phyloP scores from a whole-genome alignment of 2,113 vertebrate genomes.

The Lepisosteus osseus region DNA sequence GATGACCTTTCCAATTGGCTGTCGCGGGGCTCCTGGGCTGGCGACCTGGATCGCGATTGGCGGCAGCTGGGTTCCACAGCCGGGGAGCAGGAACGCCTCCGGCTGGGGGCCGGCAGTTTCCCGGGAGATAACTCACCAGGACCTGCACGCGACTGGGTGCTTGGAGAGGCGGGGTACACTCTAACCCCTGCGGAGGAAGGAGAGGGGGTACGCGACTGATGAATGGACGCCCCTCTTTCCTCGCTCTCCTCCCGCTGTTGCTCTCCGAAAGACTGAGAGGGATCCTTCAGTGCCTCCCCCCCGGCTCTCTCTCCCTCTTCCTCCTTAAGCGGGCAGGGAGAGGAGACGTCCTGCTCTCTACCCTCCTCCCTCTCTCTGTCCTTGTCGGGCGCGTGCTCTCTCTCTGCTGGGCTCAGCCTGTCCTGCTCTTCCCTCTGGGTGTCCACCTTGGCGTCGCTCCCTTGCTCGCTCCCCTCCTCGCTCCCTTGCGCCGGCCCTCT shows the following conservation, averaged over 20 bases:
- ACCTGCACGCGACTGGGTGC: slow-evolving; percentile 18
- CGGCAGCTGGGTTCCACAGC: slow-evolving; percentile 14
- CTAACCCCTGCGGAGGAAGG: slow-evolving; percentile 20
- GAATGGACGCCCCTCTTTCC: too few species aligned
- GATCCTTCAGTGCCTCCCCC: too few species aligned
- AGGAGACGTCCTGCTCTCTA: not conserved
- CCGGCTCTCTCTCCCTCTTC: too few species aligned
- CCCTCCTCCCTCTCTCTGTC: slow-evolving; percentile 16
- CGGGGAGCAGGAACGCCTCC: not conserved
- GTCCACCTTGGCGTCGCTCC: too few species aligned
- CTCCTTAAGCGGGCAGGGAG: too few species aligned
- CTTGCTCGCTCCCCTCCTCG: not conserved
- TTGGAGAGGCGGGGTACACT: slow-evolving; percentile 22
- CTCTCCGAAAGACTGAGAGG: too few species aligned
- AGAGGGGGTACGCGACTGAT: not conserved
- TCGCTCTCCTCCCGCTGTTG: too few species aligned
- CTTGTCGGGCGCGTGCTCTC: too few species aligned
- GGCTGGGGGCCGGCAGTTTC: too few species aligned
- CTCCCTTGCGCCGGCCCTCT: slow-evolving; percentile 8
- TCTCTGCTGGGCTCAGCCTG: not conserved
- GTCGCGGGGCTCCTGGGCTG: slow-evolving; percentile 27
- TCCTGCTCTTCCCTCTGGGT: slow-evolving; percentile 4
- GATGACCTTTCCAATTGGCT: slow-evolving; percentile 38
- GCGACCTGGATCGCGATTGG: slow-evolving; percentile 18
- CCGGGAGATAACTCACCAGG: too few species aligned